Base-by-base conservation (phyloP, 2,888 invertebrate genomes). In the Nemoura dubitans region DNA sequence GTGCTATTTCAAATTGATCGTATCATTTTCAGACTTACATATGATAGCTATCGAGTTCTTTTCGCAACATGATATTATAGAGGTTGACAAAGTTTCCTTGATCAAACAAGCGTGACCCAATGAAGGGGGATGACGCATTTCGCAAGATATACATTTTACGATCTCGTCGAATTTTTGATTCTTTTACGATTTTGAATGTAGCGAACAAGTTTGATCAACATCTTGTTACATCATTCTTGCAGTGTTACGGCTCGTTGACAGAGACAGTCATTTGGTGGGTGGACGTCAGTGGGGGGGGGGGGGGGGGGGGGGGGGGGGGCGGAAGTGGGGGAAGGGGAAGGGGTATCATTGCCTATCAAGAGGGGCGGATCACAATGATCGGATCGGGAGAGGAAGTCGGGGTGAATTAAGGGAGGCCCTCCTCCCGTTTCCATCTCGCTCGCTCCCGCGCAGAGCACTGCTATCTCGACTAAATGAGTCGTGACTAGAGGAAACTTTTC, bases 401-500 rank as follows among this genome's bases (percentile, higher is more conserved):
- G 59, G 59, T 59, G 59, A 14, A 59, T 59, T 59, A 59, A 59
- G 59, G 59, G 59, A 59, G 14, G 59, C 21, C 59, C 59, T 21
- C 59, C 21, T 21, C 59, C 59, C 59, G 59, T 21, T 21, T 21
- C 59, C 59, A 10, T 59, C 59, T 59, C 59, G 59, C 59, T 59
- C 59, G 59, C 16, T 59, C 59, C 21, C 59, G 21, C 59, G 59
- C n/a, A 30, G 2, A 81, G 81, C 83, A 28, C 42, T 10, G 36
- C 42, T 28, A 42, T n/a, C 42, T 43, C 3, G 84, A 76, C 76
- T 76, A 59, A 84, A 84, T 84, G 84, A 84, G 59, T 84, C 84
- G 84, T 84, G 84, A 76, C 84, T 59, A 26, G 84, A 21, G 59
- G 43, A 84, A 84, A 84, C 27, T 84, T 84, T 29, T 59, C 84